These are phyloP conservation scores for Schizopygopsis malacanthus DNA, from an alignment of 2,797 vertebrate species.

Conservation along the genomic window DNA sequence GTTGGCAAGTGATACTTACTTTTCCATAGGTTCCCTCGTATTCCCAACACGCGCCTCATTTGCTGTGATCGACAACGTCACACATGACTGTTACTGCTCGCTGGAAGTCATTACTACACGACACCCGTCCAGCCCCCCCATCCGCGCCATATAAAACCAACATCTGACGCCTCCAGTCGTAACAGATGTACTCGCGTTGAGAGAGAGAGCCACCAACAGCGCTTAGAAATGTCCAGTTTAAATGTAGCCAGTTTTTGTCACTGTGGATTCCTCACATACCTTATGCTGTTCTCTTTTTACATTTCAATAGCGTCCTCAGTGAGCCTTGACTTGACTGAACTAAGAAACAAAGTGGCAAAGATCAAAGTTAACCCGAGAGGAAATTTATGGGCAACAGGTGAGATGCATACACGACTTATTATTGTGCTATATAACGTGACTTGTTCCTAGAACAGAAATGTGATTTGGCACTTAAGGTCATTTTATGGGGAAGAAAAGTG, in stretches of 20 bases:
- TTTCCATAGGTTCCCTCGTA: neutral
- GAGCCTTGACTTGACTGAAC: constrained; percentile 83
- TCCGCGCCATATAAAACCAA: constrained; percentile 42
- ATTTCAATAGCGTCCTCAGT: constrained; percentile 76
- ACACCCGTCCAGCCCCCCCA: constrained; percentile 39
- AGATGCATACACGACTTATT: constrained; percentile 50
- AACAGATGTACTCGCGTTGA: neutral
- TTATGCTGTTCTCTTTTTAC: constrained; percentile 79
- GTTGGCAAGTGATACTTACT: constrained; percentile 1
- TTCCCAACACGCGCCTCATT: constrained; percentile 1
- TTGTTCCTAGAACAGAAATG: constrained; percentile 13
- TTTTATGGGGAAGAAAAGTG: constrained; percentile 96
- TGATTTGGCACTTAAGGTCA: constrained; percentile 77
- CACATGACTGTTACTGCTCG: neutral
- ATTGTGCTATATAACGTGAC: constrained; percentile 6
- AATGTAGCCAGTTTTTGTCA: constrained; percentile 64
- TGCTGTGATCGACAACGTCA: neutral
- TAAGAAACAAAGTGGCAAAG: constrained; percentile 84
- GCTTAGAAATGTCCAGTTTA: constrained; percentile 72
- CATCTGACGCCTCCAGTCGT: neutral
- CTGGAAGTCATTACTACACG: neutral
- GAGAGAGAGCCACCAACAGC: constrained; percentile 14
- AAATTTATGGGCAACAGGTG: constrained; percentile 95
- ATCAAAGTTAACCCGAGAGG: constrained; percentile 90
- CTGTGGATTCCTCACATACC: constrained; percentile 72